phyloP scores from a whole-genome alignment of 2,797 vertebrate species.

The Harpagifer antarcticus region DNA sequence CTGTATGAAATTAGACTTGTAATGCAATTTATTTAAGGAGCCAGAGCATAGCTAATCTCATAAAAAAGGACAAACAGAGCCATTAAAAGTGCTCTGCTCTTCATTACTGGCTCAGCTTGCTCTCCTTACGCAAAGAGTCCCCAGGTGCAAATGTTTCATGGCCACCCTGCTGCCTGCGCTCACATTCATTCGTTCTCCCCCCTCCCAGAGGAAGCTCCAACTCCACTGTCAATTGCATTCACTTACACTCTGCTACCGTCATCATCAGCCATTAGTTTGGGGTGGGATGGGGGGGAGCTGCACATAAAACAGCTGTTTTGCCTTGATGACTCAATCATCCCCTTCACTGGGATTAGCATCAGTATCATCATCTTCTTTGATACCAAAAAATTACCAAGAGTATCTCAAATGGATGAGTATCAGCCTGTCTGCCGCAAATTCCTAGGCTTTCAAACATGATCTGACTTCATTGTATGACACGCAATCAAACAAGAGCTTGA shows the following conservation, averaged over 20 bases:
- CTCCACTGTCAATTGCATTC: conserved; percentile 71
- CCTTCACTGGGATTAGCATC: conserved; percentile 71
- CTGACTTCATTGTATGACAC: conserved; percentile 1
- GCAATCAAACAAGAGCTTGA: conserved; percentile 5
- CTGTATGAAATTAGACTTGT: conserved; percentile 57
- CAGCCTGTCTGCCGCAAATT: conserved; percentile 36
- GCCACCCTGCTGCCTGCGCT: conserved; percentile 71
- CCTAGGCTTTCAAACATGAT: conserved; percentile 27
- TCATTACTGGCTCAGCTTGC: conserved; percentile 74
- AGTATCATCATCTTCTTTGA: conserved; percentile 66
- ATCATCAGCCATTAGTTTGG: conserved; percentile 64
- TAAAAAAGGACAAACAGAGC: conserved; percentile 71
- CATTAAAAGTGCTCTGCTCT: conserved; percentile 68
- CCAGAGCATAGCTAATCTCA: conserved; percentile 59
- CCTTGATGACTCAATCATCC: conserved; percentile 72
- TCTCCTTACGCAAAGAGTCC: conserved; percentile 77
- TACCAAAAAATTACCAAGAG: conserved; percentile 59
- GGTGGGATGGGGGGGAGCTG: conserved; percentile 2
- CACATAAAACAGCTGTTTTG: conserved; percentile 70
- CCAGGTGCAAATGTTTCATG: conserved; percentile 83
- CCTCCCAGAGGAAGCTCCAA: conserved; percentile 69
- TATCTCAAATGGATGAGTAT: conserved; percentile 57
- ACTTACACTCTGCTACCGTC: conserved; percentile 68
- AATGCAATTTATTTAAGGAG: conserved; percentile 61
- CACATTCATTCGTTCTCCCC: conserved; percentile 48